phyloP scores from a whole-genome alignment of 2,113 vertebrate genomes.

The Muntiacus muntjak region DNA sequence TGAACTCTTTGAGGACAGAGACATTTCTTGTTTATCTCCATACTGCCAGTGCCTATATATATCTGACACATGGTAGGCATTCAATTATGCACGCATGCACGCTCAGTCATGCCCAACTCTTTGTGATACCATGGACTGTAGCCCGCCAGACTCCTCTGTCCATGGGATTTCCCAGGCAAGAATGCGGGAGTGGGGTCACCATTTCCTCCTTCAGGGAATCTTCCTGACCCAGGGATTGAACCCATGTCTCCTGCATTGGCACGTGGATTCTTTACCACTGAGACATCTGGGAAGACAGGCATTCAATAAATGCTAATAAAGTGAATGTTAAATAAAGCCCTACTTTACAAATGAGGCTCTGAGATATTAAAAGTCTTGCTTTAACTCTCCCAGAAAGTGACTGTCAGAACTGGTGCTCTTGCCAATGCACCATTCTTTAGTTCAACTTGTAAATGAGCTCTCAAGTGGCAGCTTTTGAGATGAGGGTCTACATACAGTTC shows the following conservation, averaged over 20 bases:
- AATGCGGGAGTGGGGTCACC: background rate
- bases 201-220: background rate
- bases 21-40: background rate
- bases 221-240: background rate
- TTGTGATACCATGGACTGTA: background rate
- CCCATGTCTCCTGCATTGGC: background rate
- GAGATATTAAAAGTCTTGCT: background rate
- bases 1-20: background rate
- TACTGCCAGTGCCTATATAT: background rate
- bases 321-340: background rate
- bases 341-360: background rate
- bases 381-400: background rate
- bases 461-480: slow-evolving; percentile 7
- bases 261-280: background rate
- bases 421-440: background rate
- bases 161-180: background rate
- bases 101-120: background rate
- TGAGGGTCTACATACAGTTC: background rate
- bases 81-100: background rate
- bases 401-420: background rate
- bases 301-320: background rate
- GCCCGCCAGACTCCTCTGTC: background rate
- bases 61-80: background rate
- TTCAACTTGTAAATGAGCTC: background rate
- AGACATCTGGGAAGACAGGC: background rate